A percentile compares a stretch with the other conserved stretches of the same genome.
phyloP scores from a whole-genome alignment of 2,888 invertebrate species.

The Brenthis hecate region DNA sequence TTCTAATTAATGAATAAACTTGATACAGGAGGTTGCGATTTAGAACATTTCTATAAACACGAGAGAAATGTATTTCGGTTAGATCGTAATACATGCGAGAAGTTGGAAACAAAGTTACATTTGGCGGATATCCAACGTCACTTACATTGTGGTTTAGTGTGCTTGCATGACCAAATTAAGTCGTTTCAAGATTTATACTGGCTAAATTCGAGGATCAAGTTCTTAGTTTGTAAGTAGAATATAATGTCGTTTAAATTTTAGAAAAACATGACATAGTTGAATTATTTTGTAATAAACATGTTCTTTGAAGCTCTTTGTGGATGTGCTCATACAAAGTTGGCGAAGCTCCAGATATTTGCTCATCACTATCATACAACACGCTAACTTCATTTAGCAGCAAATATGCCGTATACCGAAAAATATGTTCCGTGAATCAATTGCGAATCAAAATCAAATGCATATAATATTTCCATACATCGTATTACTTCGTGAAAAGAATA shows the following conservation, averaged over 20 bases:
- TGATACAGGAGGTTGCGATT: constrained; percentile 4
- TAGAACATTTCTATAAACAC: constrained; percentile 21
- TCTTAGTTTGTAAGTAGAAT: constrained; percentile 42
- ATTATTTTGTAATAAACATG: constrained; percentile 19
- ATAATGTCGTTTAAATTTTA: constrained; percentile 6
- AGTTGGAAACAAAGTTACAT: constrained; percentile 69
- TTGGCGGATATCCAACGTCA: constrained; percentile 73
- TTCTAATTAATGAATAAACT: constrained; percentile 54
- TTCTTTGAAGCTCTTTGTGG: constrained; percentile 25
- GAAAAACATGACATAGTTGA: constrained; percentile 11
- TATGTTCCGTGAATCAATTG: constrained; percentile 33
- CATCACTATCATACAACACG: constrained; percentile 66
- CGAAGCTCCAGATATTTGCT: constrained; percentile 59
- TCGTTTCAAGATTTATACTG: constrained; percentile 45
- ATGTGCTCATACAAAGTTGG: constrained; percentile 60
- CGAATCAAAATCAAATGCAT: background rate
- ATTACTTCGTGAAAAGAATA: background rate
- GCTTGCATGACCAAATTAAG: constrained; percentile 64
- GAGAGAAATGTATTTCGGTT: constrained; percentile 23
- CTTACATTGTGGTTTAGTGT: constrained; percentile 70
- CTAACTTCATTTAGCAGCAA: constrained; percentile 67
- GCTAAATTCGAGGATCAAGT: constrained; percentile 11
- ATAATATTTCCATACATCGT: background rate
- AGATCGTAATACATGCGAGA: constrained; percentile 54
- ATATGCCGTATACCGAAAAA: constrained; percentile 58